Evolutionary conservation across 2,888 invertebrate genomes (phyloP).

Genomic region (Laothoe populi): DNA sequence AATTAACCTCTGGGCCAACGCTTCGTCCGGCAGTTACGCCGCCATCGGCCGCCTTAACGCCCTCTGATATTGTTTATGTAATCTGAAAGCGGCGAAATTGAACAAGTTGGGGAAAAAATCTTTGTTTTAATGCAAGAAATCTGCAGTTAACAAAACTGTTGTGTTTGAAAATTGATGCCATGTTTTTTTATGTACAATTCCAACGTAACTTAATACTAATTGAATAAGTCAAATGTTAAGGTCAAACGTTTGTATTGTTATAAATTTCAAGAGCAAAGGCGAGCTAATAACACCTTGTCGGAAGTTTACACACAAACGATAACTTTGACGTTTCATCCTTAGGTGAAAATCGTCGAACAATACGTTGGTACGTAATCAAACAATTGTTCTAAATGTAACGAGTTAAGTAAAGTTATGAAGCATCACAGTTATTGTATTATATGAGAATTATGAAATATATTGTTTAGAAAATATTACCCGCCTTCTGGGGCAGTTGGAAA

Average conservation of each 20-base stretch:
- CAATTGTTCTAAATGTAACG: slow-evolving; percentile 6
- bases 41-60: slow-evolving; percentile 51
- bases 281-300: slow-evolving; percentile 11
- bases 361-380: slow-evolving; percentile 4
- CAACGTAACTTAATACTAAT: not conserved
- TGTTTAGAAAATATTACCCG: not conserved
- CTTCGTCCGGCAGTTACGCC: slow-evolving; percentile 60
- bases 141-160: slow-evolving; percentile 2
- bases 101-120: slow-evolving; percentile 45
- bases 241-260: slow-evolving; percentile 7
- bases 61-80: slow-evolving; percentile 71
- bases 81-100: slow-evolving; percentile 61
- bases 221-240: slow-evolving; percentile 9
- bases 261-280: not conserved
- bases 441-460: slow-evolving; percentile 5
- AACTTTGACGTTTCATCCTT: slow-evolving; percentile 20
- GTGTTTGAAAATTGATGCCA: not conserved
- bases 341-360: not conserved
- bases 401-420: slow-evolving; percentile 4
- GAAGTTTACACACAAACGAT: slow-evolving; percentile 18
- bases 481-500: too few relatives aligned
- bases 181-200: not conserved
- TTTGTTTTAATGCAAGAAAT: slow-evolving; percentile 21
- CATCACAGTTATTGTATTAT: not conserved
- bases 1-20: slow-evolving; percentile 67